phyloP scores from a whole-genome alignment of 2,113 vertebrate genomes.

The Microcebus murinus region DNA sequence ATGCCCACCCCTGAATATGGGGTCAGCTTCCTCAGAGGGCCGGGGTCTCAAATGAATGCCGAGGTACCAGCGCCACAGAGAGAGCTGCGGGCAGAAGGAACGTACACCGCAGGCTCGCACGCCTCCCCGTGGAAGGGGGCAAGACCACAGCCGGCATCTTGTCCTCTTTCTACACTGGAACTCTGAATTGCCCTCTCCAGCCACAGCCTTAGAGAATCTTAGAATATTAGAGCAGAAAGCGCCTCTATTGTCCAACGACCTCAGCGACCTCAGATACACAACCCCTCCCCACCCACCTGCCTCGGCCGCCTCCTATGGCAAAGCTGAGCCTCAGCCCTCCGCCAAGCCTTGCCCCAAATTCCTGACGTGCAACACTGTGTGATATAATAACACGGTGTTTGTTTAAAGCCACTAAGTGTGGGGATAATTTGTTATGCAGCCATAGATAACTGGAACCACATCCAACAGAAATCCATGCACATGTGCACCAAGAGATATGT shows the following conservation, averaged over 20 bases:
- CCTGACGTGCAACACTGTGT: not conserved
- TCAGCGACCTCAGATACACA: not conserved
- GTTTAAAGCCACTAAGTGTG: not conserved
- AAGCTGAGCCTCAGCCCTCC: not conserved
- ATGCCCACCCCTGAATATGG: not conserved
- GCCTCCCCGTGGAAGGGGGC: not conserved
- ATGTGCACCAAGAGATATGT: constrained; percentile 15
- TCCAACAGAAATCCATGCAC: constrained; percentile 52
- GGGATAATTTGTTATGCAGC: constrained; percentile 37
- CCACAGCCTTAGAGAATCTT: not conserved
- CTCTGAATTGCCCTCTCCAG: not conserved
- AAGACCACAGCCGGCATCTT: not conserved
- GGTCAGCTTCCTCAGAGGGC: not conserved
- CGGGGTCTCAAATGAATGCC: not conserved
- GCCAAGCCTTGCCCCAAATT: not conserved
- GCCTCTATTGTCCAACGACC: not conserved
- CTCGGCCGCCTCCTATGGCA: not conserved
- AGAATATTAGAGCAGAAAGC: not conserved
- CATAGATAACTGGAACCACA: constrained; percentile 51
- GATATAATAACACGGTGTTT: not conserved
- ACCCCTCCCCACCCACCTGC: too few species aligned
- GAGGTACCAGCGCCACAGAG: not conserved
- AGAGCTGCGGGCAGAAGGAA: too few species aligned
- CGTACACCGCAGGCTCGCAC: not conserved
- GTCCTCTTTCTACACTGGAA: not conserved